A percentile compares a stretch with the other conserved stretches of the same genome.
These are phyloP conservation scores for Osmerus eperlanus DNA, from an alignment of 2,113 vertebrate species.

Conservation along the genomic window DNA sequence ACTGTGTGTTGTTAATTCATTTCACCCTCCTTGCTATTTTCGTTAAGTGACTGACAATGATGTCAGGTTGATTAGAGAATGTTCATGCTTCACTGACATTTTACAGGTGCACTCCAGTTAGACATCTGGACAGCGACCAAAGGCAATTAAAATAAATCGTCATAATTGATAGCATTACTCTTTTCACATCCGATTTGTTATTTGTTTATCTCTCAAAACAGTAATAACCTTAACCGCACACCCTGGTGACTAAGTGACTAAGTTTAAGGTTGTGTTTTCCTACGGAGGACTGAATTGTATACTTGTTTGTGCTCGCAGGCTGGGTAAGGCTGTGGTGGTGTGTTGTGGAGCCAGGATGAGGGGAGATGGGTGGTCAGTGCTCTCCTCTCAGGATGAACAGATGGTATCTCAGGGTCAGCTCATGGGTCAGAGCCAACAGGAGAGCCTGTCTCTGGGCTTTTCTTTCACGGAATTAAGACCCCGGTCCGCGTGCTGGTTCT, in stretches of 20 bases:
- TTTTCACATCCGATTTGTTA: not conserved
- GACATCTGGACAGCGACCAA: slow-evolving; percentile 1
- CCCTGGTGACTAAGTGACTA: too few relatives aligned
- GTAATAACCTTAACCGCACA: not conserved
- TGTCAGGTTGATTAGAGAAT: slow-evolving; percentile 10
- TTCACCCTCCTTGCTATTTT: slow-evolving; percentile 10
- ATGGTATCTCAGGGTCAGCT: slow-evolving; percentile 71
- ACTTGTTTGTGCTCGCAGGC: slow-evolving; percentile 7
- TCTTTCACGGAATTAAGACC: slow-evolving; percentile 13
- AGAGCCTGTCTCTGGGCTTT: slow-evolving; percentile 47
- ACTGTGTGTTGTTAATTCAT: slow-evolving; percentile 8
- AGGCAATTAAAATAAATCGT: slow-evolving; percentile 10
- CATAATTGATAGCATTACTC: slow-evolving; percentile 11
- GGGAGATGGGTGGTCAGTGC: slow-evolving; percentile 55
- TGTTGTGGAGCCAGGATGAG: slow-evolving; percentile 49
- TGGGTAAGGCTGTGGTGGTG: slow-evolving; percentile 23
- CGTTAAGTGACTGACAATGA: slow-evolving; percentile 12
- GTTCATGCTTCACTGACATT: slow-evolving; percentile 11
- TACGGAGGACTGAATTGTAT: not conserved
- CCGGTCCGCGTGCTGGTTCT: not conserved
- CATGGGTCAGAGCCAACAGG: slow-evolving; percentile 62
- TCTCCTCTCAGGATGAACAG: slow-evolving; percentile 64
- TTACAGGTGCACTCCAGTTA: not conserved
- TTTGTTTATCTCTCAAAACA: not conserved
- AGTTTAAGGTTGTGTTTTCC: too few relatives aligned